Evolutionary conservation across 1,140 invertebrate genomes (phyloP).

Genomic region (Tetramorium simillimum): DNA sequence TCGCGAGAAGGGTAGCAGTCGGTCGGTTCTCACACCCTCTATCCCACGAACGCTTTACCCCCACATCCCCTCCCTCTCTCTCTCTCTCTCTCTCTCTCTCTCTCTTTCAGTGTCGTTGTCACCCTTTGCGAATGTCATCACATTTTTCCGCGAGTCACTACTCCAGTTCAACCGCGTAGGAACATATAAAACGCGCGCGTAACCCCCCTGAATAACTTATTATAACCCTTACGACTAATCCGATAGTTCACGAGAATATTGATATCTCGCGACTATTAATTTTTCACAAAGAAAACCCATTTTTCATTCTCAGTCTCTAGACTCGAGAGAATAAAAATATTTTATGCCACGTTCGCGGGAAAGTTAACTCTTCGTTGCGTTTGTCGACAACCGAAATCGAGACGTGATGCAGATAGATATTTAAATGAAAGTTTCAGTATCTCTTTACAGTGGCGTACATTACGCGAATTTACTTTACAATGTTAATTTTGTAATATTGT

Average conservation of each 20-base stretch:
- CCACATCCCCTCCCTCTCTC: conserved; percentile 1
- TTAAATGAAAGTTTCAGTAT: background rate
- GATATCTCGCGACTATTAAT: background rate
- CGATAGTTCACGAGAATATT: background rate
- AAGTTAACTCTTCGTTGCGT: background rate
- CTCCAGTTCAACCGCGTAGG: conserved; percentile 48
- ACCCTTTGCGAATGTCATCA: conserved; percentile 56
- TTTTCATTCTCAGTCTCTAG: background rate
- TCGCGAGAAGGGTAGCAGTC: conserved; percentile 53
- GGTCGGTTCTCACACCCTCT: conserved; percentile 34
- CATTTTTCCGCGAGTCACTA: conserved; percentile 60
- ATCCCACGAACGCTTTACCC: conserved; percentile 21
- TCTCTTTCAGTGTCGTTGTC: conserved; percentile 27
- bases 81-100: background rate
- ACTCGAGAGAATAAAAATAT: background rate
- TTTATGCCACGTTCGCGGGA: background rate
- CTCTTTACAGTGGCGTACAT: background rate
- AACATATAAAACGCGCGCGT: conserved; percentile 52
- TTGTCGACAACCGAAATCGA: background rate
- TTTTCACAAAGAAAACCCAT: background rate
- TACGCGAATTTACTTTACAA: background rate
- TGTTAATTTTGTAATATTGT: conserved; percentile 24
- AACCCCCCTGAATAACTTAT: conserved; percentile 72
- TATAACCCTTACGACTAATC: conserved; percentile 36
- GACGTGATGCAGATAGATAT: background rate